phyloP scores from a whole-genome alignment of 2,113 vertebrate species.

The Bufo gargarizans region DNA sequence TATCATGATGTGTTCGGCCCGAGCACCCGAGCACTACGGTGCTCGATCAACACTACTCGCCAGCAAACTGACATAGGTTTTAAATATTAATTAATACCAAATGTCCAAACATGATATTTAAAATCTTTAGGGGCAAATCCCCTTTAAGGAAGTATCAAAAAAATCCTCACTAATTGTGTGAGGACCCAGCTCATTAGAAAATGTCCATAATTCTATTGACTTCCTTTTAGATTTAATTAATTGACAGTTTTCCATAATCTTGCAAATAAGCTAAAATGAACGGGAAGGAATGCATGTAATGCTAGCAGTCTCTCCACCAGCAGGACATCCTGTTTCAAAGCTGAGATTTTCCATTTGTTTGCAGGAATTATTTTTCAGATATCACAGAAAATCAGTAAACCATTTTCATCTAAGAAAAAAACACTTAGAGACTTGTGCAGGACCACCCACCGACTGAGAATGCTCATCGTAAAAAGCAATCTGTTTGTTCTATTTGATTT shows the following conservation, averaged over 20 bases:
- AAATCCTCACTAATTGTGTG: background rate
- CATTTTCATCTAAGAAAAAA: constrained; percentile 34
- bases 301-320: background rate
- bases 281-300: background rate
- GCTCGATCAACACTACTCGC: too few species aligned
- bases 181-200: background rate
- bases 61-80: too few species aligned
- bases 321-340: constrained; percentile 2
- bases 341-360: constrained; percentile 39
- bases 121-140: too few species aligned
- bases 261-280: background rate
- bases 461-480: constrained; percentile 46
- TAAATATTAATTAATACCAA: too few species aligned
- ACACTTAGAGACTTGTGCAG: constrained; percentile 1
- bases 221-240: background rate
- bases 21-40: too few species aligned
- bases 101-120: too few species aligned
- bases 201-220: background rate
- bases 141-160: background rate
- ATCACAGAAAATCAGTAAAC: constrained; percentile 55
- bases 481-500: constrained; percentile 46
- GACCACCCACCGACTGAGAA: constrained; percentile 44
- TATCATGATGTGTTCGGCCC: too few species aligned
- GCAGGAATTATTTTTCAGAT: constrained; percentile 36
- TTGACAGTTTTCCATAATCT: background rate